Percentiles rank a stretch among this genome's conserved stretches.
Evolutionary conservation across 2,113 vertebrate genomes (phyloP).

Genomic region (Oostethus manadensis): DNA sequence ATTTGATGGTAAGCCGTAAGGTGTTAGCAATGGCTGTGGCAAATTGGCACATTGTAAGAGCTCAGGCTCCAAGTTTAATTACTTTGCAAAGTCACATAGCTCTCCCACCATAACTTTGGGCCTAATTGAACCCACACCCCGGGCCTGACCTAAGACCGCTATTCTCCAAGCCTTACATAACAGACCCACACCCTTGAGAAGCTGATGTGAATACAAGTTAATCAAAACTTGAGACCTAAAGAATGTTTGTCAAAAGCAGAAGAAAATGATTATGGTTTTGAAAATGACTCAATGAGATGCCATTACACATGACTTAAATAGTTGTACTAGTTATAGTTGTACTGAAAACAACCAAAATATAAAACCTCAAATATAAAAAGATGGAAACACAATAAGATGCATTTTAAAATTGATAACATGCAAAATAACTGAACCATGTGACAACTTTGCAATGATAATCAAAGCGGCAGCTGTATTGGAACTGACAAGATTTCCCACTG

Average conservation of each 20-base stretch:
- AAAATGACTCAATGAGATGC: slow-evolving; percentile 8
- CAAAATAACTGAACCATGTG: neutral
- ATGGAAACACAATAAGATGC: neutral
- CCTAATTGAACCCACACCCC: slow-evolving; percentile 56
- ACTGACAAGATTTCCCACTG: neutral
- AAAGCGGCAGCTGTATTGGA: neutral
- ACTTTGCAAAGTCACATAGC: slow-evolving; percentile 26
- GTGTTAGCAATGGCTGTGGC: slow-evolving; percentile 9
- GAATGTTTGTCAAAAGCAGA: slow-evolving; percentile 57
- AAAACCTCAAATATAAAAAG: neutral
- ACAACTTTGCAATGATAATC: neutral
- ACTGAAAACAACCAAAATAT: too few relatives aligned
- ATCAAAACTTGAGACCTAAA: slow-evolving; percentile 39
- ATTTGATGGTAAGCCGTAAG: neutral
- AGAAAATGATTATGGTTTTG: slow-evolving; percentile 61
- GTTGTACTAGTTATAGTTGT: too few relatives aligned
- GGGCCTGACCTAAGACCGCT: slow-evolving; percentile 51
- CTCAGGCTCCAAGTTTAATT: slow-evolving; percentile 43
- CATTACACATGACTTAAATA: too few relatives aligned
- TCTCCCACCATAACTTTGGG: slow-evolving; percentile 28
- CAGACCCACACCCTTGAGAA: slow-evolving; percentile 48
- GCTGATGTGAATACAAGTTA: slow-evolving; percentile 50
- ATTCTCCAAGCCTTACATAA: slow-evolving; percentile 57
- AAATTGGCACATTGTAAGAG: slow-evolving; percentile 20
- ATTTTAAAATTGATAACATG: neutral